phyloP scores from a whole-genome alignment of 2,888 invertebrate genomes.

The Tineola bisselliella region DNA sequence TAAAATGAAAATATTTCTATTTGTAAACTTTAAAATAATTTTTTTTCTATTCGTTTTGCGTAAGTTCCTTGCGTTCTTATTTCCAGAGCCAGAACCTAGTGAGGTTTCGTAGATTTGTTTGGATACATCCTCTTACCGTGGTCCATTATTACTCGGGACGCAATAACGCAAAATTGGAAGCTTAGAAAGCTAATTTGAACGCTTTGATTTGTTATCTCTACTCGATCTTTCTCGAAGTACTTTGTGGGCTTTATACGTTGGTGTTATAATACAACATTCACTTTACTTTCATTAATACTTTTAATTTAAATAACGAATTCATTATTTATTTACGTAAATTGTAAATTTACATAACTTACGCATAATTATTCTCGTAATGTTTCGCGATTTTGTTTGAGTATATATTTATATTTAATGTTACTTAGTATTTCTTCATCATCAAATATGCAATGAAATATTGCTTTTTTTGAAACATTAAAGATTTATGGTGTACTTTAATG shows the following conservation, averaged over 20 bases:
- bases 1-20: no score
- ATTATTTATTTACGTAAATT: not conserved
- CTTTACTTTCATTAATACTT: not conserved
- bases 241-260: not conserved
- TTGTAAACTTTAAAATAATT: not conserved
- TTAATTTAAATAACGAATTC: not conserved
- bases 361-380: no score
- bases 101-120: not conserved
- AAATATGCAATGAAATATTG: constrained; percentile 12
- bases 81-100: not conserved
- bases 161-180: constrained; percentile 1
- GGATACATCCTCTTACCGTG: not conserved
- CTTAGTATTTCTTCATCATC: not conserved
- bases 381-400: not conserved
- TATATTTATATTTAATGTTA: no score
- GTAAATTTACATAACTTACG: not conserved
- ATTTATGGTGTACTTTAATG: constrained; percentile 16
- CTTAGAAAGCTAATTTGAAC: constrained; percentile 1
- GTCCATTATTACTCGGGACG: not conserved
- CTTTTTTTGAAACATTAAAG: constrained; percentile 14
- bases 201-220: constrained; percentile 5
- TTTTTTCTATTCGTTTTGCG: not conserved
- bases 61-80: not conserved
- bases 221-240: not conserved
- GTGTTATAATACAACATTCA: not conserved